Evolutionary conservation across 2,797 vertebrate species (phyloP).

Genomic region (Platalea minor): DNA sequence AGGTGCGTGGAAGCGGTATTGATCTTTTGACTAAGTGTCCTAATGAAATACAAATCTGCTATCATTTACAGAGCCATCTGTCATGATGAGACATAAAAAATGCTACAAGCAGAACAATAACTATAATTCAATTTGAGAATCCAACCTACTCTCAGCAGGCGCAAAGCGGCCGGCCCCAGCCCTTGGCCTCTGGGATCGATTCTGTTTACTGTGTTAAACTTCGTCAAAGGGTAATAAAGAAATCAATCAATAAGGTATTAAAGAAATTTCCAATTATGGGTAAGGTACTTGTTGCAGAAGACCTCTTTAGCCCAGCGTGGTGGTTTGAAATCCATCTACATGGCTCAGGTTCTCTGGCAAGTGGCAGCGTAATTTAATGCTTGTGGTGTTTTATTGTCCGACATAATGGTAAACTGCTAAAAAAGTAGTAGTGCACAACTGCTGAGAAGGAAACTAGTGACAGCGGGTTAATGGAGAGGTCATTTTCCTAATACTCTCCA

Average conservation of each 20-base stretch:
- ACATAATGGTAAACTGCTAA: neutral
- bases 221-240: conserved; percentile 36
- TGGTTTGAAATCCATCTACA: neutral
- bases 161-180: neutral
- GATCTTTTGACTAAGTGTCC: conserved; percentile 71
- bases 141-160: conserved; percentile 5
- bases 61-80: conserved; percentile 73
- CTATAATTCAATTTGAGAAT: conserved; percentile 64
- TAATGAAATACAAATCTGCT: conserved; percentile 78
- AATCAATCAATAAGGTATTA: conserved; percentile 39
- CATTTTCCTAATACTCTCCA: neutral
- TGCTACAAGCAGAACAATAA: conserved; percentile 65
- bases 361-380: neutral
- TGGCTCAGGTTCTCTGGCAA: neutral
- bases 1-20: conserved; percentile 41
- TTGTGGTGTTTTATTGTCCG: neutral
- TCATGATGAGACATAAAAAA: conserved; percentile 58
- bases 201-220: conserved; percentile 59
- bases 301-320: neutral
- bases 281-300: neutral
- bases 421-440: neutral
- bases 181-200: neutral
- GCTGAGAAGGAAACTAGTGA: neutral
- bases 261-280: conserved; percentile 44
- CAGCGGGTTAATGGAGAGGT: neutral